Evolutionary conservation across 2,888 invertebrate genomes (phyloP).

Genomic region (Ypsolopha scabrella): DNA sequence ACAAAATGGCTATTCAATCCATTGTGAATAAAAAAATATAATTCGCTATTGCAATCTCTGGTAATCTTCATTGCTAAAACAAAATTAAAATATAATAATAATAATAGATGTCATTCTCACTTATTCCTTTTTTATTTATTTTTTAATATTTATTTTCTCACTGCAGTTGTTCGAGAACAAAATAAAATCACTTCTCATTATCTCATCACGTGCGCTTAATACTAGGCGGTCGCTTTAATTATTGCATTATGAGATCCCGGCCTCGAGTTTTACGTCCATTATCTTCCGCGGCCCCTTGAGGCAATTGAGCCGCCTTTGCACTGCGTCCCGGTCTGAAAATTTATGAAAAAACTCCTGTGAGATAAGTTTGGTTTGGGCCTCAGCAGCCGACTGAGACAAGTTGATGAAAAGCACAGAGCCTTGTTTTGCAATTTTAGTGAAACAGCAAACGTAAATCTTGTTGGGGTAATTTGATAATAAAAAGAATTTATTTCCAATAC

Average conservation of each 20-base stretch:
- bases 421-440: too few relatives aligned
- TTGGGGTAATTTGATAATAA: too few relatives aligned
- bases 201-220: constrained; percentile 37
- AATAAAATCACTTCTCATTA: constrained; percentile 67
- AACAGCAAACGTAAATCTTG: too few relatives aligned
- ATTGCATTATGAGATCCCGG: constrained; percentile 66
- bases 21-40: constrained; percentile 59
- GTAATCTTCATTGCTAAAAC: constrained; percentile 46
- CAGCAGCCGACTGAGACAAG: too few relatives aligned
- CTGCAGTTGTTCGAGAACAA: constrained; percentile 42
- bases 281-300: constrained; percentile 62
- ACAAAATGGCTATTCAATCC: constrained; percentile 29
- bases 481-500: too few relatives aligned
- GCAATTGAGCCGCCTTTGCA: constrained; percentile 87
- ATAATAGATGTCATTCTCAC: constrained; percentile 44
- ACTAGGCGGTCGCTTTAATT: constrained; percentile 26
- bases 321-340: constrained; percentile 90
- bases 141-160: constrained; percentile 29
- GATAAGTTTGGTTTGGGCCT: too few relatives aligned
- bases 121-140: constrained; percentile 54
- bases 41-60: constrained; percentile 61
- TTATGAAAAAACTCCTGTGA: too few relatives aligned
- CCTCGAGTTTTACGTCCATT: constrained; percentile 62
- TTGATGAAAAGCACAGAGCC: too few relatives aligned
- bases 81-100: constrained; percentile 42